Conservation (phyloP, 2,113 vertebrate genomes). For the Scartelaos histophorus region DNA sequence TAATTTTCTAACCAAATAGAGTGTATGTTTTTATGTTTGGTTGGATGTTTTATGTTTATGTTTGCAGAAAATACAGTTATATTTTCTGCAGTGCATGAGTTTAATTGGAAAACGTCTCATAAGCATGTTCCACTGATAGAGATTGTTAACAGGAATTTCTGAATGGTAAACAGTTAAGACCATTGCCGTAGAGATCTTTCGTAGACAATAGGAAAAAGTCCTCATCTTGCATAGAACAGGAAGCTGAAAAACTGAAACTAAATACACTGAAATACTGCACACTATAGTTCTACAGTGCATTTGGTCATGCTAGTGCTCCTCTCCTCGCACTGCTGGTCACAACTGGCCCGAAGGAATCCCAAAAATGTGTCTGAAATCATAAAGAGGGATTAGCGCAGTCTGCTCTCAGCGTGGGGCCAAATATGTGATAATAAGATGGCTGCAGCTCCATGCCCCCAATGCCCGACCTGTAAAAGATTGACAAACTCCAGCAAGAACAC, state of each 20-base stretch:
- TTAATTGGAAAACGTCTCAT: background rate
- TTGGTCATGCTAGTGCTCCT: background rate
- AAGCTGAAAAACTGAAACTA: background rate
- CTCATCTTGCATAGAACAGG: no score
- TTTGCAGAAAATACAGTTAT: background rate
- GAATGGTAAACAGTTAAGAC: no score
- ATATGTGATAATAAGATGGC: conserved; percentile 66
- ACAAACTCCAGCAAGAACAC: conserved; percentile 59
- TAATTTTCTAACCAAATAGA: background rate
- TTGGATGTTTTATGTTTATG: background rate
- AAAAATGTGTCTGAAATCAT: conserved; percentile 74
- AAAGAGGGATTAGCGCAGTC: conserved; percentile 68
- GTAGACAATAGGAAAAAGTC: no score
- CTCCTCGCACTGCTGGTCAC: conserved; percentile 37
- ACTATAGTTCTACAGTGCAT: background rate
- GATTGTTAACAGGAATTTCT: no score
- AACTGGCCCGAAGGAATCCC: conserved; percentile 65
- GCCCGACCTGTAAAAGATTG: conserved; percentile 62
- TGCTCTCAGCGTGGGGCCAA: conserved; percentile 51
- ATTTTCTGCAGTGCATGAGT: no score
- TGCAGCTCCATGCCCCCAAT: conserved; percentile 37
- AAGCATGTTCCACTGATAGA: background rate
- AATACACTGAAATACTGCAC: background rate
- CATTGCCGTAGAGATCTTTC: no score
- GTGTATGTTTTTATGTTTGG: no score